Conservation (phyloP, 2,797 vertebrate species). For the Lophius americanus region DNA sequence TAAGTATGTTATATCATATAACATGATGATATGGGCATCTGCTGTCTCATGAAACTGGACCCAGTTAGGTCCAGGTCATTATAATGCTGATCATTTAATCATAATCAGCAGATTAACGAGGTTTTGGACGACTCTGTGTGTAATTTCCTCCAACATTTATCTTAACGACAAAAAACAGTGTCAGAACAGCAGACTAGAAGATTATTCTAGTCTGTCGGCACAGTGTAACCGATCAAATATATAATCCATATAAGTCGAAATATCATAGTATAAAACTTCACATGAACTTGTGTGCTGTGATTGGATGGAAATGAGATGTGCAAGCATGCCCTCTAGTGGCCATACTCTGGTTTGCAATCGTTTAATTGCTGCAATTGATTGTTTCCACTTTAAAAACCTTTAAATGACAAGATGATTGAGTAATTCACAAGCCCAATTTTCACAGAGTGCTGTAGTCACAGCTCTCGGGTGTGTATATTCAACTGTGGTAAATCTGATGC, state of each 20-base stretch:
- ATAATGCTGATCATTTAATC: background rate
- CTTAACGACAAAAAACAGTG: background rate
- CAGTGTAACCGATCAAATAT: background rate
- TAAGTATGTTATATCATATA: background rate
- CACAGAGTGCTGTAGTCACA: background rate
- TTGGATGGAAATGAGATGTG: constrained; percentile 24
- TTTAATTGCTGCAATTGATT: no score
- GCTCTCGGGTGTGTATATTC: background rate
- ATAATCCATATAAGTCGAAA: background rate
- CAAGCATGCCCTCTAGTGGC: constrained; percentile 73
- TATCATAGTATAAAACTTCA: background rate
- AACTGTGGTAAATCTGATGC: background rate
- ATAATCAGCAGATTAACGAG: background rate
- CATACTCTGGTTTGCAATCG: constrained; percentile 1
- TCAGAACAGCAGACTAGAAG: background rate
- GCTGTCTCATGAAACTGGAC: background rate
- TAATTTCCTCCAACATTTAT: constrained; percentile 5
- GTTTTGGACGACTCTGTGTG: background rate
- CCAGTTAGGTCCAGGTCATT: background rate
- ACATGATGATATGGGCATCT: background rate
- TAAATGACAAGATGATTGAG: background rate
- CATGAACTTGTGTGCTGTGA: background rate
- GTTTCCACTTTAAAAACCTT: no score
- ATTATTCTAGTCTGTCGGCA: no score
- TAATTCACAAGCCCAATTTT: background rate